Evolutionary conservation across 2,113 vertebrate species (phyloP).

Genomic region (Aldabrachelys gigantea): DNA sequence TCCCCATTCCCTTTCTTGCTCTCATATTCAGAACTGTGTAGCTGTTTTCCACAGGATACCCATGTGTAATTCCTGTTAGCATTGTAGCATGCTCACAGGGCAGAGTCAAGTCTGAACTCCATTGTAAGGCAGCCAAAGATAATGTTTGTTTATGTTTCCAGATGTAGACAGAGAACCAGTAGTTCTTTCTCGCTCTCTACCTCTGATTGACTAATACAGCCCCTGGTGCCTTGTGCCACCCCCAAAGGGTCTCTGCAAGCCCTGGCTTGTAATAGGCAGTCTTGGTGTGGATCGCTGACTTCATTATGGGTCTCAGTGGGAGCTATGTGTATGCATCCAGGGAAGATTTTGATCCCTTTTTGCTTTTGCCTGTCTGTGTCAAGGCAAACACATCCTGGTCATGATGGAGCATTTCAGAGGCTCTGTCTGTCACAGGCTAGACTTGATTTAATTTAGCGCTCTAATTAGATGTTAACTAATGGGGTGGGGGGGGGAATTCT

Average conservation of each 20-base stretch:
- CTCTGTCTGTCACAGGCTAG: background rate
- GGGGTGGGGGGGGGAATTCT: background rate
- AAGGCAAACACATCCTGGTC: background rate
- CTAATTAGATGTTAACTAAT: slow-evolving; percentile 16
- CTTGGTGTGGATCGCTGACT: background rate
- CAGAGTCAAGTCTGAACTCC: background rate
- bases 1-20: background rate
- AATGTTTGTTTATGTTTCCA: background rate
- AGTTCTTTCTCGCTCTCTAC: background rate
- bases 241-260: background rate
- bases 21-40: fast-evolving
- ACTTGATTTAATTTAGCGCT: slow-evolving; percentile 35
- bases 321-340: background rate
- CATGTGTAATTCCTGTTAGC: background rate
- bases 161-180: fast-evolving
- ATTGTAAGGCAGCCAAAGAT: fast-evolving
- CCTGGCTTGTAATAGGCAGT: background rate
- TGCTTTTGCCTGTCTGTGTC: fast-evolving
- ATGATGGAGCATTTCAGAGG: background rate
- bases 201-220: background rate
- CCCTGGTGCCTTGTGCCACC: fast-evolving
- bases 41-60: background rate
- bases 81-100: background rate
- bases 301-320: background rate
- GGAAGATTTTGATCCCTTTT: background rate